A percentile compares a stretch with the other conserved stretches of the same genome.
phyloP scores from a whole-genome alignment of 2,797 vertebrate genomes.

The Rhadinocentrus ornatus region DNA sequence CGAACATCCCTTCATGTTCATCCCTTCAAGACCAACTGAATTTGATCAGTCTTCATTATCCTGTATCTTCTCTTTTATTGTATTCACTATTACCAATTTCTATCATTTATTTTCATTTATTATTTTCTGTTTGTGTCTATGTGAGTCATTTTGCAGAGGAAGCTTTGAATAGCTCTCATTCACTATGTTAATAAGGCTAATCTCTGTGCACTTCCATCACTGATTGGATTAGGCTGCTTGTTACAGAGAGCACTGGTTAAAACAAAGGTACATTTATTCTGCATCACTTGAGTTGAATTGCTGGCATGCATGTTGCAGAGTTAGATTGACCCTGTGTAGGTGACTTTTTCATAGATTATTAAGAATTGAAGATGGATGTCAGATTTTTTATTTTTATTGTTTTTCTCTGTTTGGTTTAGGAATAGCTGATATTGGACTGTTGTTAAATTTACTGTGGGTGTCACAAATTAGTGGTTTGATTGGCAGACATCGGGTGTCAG shows the following conservation, averaged over 20 bases:
- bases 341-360: neutral
- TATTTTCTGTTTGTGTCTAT: constrained; percentile 21
- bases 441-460: constrained; percentile 7
- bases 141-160: constrained; percentile 17
- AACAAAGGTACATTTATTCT: constrained; percentile 17
- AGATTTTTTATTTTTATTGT: neutral
- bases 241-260: constrained; percentile 34
- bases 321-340: neutral
- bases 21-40: constrained; percentile 6
- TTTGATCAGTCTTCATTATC: neutral
- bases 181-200: constrained; percentile 53
- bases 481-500: constrained; percentile 18
- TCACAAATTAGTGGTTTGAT: constrained; percentile 6
- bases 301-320: neutral
- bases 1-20: too few species aligned
- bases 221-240: constrained; percentile 54
- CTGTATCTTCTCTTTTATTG: neutral
- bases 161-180: constrained; percentile 51
- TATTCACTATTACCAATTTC: neutral
- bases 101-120: neutral
- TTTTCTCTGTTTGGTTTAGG: neutral
- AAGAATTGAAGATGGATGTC: neutral
- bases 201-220: constrained; percentile 51
- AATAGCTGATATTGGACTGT: constrained; percentile 1
- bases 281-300: constrained; percentile 3